A percentile compares a stretch with the other conserved stretches of the same genome.
Evolutionary conservation across 1,140 invertebrate genomes (phyloP).

Genomic region (Pseudomyrmex sp.): DNA sequence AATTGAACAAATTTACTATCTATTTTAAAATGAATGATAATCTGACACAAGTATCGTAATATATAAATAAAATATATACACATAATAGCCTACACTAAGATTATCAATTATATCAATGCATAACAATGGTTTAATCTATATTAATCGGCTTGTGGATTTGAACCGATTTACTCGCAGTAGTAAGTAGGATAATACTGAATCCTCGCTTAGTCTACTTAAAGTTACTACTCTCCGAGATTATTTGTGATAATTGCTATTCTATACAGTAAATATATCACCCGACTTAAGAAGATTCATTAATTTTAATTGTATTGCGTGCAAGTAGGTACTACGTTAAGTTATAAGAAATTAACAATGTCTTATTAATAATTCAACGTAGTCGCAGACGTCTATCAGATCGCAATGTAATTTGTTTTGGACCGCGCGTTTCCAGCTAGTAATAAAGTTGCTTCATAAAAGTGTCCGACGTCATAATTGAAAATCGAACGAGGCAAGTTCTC

Average conservation of each 20-base stretch:
- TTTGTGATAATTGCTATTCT: background rate
- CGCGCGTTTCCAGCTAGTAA: background rate
- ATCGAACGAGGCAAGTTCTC: background rate
- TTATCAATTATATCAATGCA: background rate
- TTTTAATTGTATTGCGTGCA: too few relatives aligned
- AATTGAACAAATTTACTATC: too few relatives aligned
- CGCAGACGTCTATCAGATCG: background rate
- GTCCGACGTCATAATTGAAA: slow-evolving; percentile 10
- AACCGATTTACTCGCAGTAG: background rate
- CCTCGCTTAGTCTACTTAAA: slow-evolving; percentile 22
- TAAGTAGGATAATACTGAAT: slow-evolving; percentile 1
- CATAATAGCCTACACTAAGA: too few relatives aligned
- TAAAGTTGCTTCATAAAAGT: background rate
- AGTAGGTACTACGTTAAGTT: too few relatives aligned
- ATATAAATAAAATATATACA: too few relatives aligned
- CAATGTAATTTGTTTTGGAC: background rate
- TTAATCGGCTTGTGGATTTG: slow-evolving; percentile 10
- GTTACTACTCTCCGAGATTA: background rate
- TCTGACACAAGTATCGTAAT: too few relatives aligned
- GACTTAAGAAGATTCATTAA: too few relatives aligned
- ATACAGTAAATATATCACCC: background rate
- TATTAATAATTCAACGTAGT: background rate
- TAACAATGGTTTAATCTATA: background rate
- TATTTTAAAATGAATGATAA: too few relatives aligned
- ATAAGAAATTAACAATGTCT: background rate